Evolutionary conservation across 2,113 vertebrate species (phyloP).

Genomic region (Oreochromis niloticus): DNA sequence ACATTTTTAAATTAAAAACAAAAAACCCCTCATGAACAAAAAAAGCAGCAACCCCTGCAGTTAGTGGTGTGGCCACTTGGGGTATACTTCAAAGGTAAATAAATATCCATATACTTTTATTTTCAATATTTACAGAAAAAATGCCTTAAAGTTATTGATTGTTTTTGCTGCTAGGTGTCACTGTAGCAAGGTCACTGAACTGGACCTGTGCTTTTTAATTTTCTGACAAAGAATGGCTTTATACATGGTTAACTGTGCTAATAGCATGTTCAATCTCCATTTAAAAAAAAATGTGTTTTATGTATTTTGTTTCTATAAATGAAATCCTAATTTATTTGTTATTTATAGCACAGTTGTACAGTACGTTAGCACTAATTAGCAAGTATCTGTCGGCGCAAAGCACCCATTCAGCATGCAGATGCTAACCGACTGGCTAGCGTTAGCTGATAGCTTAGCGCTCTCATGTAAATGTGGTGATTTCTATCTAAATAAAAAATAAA

Average conservation of each 20-base stretch:
- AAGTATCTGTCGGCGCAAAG: neutral
- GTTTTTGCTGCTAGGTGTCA: neutral
- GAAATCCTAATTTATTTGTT: neutral
- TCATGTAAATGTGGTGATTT: neutral
- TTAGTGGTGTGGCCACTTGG: neutral
- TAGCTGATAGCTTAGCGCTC: neutral
- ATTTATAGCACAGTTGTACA: neutral
- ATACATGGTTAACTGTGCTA: neutral
- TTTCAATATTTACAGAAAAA: neutral
- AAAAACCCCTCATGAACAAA: neutral
- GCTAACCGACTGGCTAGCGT: neutral
- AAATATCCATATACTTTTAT: neutral
- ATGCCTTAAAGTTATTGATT: neutral
- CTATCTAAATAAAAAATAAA: neutral
- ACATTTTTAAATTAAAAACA: neutral
- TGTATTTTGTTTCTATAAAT: neutral
- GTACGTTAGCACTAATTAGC: neutral
- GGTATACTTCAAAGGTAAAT: neutral
- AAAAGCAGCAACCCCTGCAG: neutral
- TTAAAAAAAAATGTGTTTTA: fast-evolving
- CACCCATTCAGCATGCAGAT: neutral
- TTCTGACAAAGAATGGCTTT: neutral
- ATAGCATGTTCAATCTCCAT: neutral
- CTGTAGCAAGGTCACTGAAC: neutral
- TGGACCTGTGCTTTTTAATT: neutral